Conservation (phyloP, 2,888 invertebrate species). For the Biston betularia region DNA sequence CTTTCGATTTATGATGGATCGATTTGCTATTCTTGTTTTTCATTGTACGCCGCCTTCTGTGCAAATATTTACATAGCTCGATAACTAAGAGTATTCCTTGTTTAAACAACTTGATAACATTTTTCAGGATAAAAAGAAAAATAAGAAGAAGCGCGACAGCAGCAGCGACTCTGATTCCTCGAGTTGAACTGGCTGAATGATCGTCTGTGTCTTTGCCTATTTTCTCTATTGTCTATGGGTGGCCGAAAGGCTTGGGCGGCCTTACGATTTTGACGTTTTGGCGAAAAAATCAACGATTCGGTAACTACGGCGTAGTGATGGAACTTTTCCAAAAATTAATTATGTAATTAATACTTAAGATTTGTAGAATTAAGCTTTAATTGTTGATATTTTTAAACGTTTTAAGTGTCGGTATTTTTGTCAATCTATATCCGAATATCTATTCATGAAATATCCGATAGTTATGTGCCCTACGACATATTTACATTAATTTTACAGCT, state of each 20-base stretch:
- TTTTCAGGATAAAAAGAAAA: constrained; percentile 59
- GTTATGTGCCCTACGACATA: no score
- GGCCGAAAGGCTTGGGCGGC: constrained; percentile 12
- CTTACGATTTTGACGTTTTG: constrained; percentile 24
- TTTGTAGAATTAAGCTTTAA: constrained; percentile 3
- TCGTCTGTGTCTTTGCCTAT: constrained; percentile 25
- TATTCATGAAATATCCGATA: no score
- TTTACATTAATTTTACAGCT: no score
- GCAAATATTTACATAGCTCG: no score
- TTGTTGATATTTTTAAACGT: background rate
- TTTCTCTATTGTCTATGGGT: constrained; percentile 28
- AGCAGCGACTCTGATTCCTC: constrained; percentile 71
- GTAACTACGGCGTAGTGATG: background rate
- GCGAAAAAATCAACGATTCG: constrained; percentile 18
- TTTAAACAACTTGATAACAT: background rate
- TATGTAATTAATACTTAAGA: background rate
- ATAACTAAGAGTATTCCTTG: no score
- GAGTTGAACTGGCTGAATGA: constrained; percentile 63
- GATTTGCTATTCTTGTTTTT: no score
- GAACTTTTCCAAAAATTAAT: constrained; percentile 9
- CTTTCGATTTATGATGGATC: no score
- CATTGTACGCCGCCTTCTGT: no score
- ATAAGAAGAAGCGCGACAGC: constrained; percentile 64
- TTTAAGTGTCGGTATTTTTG: background rate
- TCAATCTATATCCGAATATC: background rate